A percentile compares a stretch with the other conserved stretches of the same genome.
These are phyloP conservation scores for Epinephelus cyanopodus DNA, from an alignment of 2,113 vertebrate species.

Conservation along the genomic window DNA sequence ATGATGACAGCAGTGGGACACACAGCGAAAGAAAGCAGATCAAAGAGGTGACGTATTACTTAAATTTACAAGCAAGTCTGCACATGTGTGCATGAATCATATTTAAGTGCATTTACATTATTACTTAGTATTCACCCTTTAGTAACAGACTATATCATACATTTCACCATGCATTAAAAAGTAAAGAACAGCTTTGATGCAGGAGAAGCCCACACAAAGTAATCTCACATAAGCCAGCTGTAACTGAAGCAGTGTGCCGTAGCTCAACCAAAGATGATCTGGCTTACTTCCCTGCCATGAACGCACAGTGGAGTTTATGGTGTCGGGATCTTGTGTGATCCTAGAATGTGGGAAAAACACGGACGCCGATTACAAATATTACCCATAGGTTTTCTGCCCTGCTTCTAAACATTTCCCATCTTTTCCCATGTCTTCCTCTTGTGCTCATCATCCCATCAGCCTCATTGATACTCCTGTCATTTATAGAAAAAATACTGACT, in stretches of 20 bases:
- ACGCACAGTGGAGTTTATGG: background rate
- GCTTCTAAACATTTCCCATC: background rate
- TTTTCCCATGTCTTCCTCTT: background rate
- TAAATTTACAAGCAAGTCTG: constrained; percentile 54
- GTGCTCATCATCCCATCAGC: background rate
- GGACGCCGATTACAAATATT: background rate
- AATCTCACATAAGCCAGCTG: constrained; percentile 51
- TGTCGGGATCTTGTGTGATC: background rate
- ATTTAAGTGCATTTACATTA: constrained; percentile 37
- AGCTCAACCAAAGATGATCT: constrained; percentile 36
- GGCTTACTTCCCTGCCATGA: background rate
- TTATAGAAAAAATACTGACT: background rate
- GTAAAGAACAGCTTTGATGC: constrained; percentile 45
- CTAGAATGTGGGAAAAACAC: background rate
- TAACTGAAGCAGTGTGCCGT: constrained; percentile 62
- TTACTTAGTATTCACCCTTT: constrained; percentile 45
- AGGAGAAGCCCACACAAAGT: constrained; percentile 30
- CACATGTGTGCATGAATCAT: constrained; percentile 47
- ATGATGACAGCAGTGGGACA: constrained; percentile 23
- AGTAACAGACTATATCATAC: constrained; percentile 45
- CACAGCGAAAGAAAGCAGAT: constrained; percentile 30
- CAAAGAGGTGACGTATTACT: constrained; percentile 45
- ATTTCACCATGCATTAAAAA: constrained; percentile 40
- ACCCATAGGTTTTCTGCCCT: background rate
- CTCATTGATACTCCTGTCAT: background rate